phyloP scores from a whole-genome alignment of 2,113 vertebrate genomes.

The Hippocampus barbouri region DNA sequence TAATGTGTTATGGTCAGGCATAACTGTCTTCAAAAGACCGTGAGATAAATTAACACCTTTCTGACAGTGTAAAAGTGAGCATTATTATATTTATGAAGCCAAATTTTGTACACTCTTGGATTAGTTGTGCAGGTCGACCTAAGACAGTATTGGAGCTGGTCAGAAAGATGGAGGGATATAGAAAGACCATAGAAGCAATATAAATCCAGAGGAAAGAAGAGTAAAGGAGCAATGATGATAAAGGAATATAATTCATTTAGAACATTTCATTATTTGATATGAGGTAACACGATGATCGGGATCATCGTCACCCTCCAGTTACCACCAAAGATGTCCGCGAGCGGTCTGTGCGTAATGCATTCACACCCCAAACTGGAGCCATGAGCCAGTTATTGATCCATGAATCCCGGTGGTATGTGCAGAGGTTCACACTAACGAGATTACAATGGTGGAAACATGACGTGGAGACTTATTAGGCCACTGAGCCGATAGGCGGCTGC shows the following conservation, averaged over 20 bases:
- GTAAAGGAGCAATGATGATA: not conserved
- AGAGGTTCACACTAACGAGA: constrained; percentile 61
- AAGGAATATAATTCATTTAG: not conserved
- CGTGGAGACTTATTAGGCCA: constrained; percentile 47
- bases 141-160: not conserved
- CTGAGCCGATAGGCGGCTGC: constrained; percentile 41
- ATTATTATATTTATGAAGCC: not conserved
- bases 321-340: constrained; percentile 22
- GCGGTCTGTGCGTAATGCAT: not conserved
- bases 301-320: constrained; percentile 14
- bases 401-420: constrained; percentile 43
- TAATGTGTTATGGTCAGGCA: not conserved
- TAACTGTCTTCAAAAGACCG: not conserved
- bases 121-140: not conserved
- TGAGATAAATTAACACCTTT: not conserved
- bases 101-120: not conserved
- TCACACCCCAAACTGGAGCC: constrained; percentile 32
- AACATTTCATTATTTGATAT: constrained; percentile 10
- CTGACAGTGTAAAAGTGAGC: not conserved
- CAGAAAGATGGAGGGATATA: too few relatives aligned
- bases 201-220: not conserved
- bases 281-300: constrained; percentile 19
- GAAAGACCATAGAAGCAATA: too few relatives aligned
- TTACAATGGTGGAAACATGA: constrained; percentile 54
- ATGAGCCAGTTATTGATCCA: constrained; percentile 62